These are phyloP conservation scores for Catostylus mosaicus DNA, from an alignment of 30 jellyfish, hydroid and myxozoan genomes.

Conservation along the genomic window DNA sequence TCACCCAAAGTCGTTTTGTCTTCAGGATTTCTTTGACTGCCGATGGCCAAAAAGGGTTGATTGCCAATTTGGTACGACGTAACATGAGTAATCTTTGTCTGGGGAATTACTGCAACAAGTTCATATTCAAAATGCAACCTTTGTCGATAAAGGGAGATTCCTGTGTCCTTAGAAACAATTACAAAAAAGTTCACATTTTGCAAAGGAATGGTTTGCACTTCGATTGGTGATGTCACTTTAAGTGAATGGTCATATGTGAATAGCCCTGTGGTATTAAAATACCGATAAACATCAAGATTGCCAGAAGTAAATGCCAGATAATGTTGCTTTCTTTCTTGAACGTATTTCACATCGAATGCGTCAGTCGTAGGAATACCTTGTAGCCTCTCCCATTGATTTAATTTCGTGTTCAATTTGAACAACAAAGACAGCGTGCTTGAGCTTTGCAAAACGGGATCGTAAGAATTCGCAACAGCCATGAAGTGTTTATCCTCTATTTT, in stretches of 20 bases:
- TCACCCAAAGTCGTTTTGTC: not conserved
- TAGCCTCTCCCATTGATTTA: constrained; percentile 22
- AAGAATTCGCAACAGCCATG: constrained; percentile 52
- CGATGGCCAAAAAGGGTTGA: constrained; percentile 37
- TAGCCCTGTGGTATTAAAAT: constrained; percentile 15
- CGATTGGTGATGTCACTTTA: constrained; percentile 10
- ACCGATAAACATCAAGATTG: constrained; percentile 28
- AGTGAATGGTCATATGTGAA: constrained; percentile 32
- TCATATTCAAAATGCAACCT: constrained; percentile 63
- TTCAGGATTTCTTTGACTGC: constrained; percentile 9
- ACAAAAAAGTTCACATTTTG: constrained; percentile 22
- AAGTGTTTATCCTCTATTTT: constrained; percentile 7
- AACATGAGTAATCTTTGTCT: constrained; percentile 34
- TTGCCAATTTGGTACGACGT: constrained; percentile 26
- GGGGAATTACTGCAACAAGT: constrained; percentile 30
- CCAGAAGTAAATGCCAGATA: constrained; percentile 41
- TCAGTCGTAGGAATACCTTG: constrained; percentile 39
- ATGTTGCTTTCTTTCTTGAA: constrained; percentile 29
- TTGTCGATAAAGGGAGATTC: constrained; percentile 50
- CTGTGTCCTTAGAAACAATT: constrained; percentile 28
- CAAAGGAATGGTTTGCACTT: not conserved
- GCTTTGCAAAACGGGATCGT: constrained; percentile 28
- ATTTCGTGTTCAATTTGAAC: constrained; percentile 1
- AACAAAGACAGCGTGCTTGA: constrained; percentile 30
- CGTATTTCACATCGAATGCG: constrained; percentile 27